Base-by-base conservation (phyloP, 1,140 invertebrate species). In the Polypedilum vanderplanki region DNA sequence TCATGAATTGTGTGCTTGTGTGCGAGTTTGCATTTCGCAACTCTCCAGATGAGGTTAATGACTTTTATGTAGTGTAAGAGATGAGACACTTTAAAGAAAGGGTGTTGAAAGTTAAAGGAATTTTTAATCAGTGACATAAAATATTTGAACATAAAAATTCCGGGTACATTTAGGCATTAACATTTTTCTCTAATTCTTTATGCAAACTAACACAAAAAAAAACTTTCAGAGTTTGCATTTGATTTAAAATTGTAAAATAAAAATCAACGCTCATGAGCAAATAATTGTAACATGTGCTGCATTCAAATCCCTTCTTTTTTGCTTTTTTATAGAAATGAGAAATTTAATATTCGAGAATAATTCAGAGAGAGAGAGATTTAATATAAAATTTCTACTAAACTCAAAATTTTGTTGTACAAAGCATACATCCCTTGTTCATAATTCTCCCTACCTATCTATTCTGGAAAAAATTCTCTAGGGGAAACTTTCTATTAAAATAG, bases 271-370 rank as follows among this genome's bases (percentile, higher is more conserved):
- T 70, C 65, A 70, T 70, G 65, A 70, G 65, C 65, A 70, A 70
- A 70, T 70, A 70, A 70, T 70, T 70, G 65, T 70, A 70, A 70
- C 65, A 70, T 70, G 65, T 70, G 65, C 18, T 18, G 20, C 65
- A 70, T 1, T 57, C 17, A 8, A 70, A 70, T 70, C 65, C 18
- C 65, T 70, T 10, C 17, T 65, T 4, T 41, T 41, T 46, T 7
- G 7, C 3, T 18, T 20, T 70, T 18, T 70, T 18, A 70, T 17
- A 67, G n/a, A 67, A n/a, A 17, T 1, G 65, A 18, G 65, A 70
- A 70, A 67, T 67, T 67, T 67, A 70, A 70, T 20, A 70, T 70
- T 70, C 20, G 7, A 10, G 3, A 10, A 70, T 10, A 70, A 70
- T 20, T 17, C 46, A 57, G 12, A 57, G 46, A 57, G 12, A 57